These are phyloP conservation scores for Tragopan temminckii DNA, from an alignment of 2,797 vertebrate species.

Conservation along the genomic window DNA sequence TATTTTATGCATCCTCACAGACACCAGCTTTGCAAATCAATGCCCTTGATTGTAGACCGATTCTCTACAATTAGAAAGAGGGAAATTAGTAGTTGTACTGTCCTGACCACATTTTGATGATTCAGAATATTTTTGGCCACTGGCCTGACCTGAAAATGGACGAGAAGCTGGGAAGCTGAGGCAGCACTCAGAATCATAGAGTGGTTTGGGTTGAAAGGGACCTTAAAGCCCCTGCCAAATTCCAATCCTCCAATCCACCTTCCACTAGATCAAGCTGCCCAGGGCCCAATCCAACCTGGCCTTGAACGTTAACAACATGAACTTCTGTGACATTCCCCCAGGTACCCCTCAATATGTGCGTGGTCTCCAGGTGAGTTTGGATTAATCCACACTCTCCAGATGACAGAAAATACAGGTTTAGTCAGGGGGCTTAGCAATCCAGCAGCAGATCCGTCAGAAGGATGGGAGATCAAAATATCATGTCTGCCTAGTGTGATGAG, in stretches of 20 bases:
- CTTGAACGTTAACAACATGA: neutral
- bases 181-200: neutral
- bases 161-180: neutral
- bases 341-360: neutral
- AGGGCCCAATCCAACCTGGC: too few relatives aligned
- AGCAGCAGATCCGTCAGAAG: neutral
- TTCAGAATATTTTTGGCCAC: neutral
- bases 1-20: neutral
- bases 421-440: neutral
- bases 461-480: neutral
- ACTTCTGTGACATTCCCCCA: neutral
- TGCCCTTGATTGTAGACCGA: neutral
- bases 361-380: rapidly evolving
- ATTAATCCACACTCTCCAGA: neutral
- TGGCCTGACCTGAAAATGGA: neutral
- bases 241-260: too few relatives aligned
- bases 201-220: too few relatives aligned
- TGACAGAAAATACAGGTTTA: neutral
- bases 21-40: neutral
- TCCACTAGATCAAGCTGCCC: too few relatives aligned
- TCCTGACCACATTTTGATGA: neutral
- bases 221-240: too few relatives aligned
- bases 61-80: neutral
- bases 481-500: neutral
- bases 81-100: neutral